Base-by-base conservation (phyloP, 2,888 invertebrate genomes). In the Phortica okadai region DNA sequence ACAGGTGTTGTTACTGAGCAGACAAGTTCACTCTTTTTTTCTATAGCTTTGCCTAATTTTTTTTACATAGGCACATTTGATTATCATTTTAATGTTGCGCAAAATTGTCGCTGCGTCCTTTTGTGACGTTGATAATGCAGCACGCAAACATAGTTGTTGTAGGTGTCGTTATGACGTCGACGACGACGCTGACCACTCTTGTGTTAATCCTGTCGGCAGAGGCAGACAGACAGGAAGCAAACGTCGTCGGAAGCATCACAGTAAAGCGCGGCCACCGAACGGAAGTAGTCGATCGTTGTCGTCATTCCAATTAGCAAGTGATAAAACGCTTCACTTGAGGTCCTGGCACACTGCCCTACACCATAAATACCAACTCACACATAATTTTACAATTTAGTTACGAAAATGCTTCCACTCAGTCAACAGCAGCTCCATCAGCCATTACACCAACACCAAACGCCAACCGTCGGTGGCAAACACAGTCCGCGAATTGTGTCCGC, bases 201-300 rank as follows among this genome's bases (percentile, higher is more conserved):
- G 79, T 79, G 86, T 84, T 82, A 83, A 84, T 83, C 75, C 78
- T 80, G 45, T 54, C 73, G 64, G 74, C 58, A 74, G 69, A 16
- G 41, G 69, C 69, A 69, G 21, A 45, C 45, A 69, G 45, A 41
- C 44, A 69, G 69, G 69, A 69, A 69, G 44, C 50, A 44, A 11
- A 69, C 1, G 21, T 67, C 42, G 42, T 67, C 67, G 45, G 6
- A 5, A 25, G 21, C 10, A 62, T n/a, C 21, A 25, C 62, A 62
- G 25, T 62, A 25, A 25, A 25, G 21, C 16, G 62, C 25, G 62
- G 25, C 25, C 62, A 25, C 21, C 25, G 16, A 21, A 25, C 25
- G 62, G 62, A 62, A 62, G 62, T 62, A 25, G 62, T 62, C 21
- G 62, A 16, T 16, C 62, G 67, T 54, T 56, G 67, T 45, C 14